Conservation (phyloP, 2,888 invertebrate genomes). For the Drosophila cracens region DNA sequence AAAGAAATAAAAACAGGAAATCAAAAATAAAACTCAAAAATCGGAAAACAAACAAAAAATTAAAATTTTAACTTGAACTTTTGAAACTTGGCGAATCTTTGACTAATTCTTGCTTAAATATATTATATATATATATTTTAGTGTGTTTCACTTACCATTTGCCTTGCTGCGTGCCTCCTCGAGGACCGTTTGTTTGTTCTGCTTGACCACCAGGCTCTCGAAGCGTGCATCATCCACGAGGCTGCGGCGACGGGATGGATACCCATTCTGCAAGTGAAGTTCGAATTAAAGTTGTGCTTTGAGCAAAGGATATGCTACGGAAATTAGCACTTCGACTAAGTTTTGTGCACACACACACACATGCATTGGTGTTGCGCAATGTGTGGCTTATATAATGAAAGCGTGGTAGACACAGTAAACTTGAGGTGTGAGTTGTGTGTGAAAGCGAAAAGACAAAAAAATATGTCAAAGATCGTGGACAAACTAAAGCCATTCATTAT, state of each 20-base stretch:
- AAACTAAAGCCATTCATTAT: slow-evolving; percentile 9
- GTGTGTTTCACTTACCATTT: slow-evolving; percentile 88
- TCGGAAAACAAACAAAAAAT: slow-evolving; percentile 29
- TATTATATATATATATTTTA: background rate
- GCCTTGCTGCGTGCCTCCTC: slow-evolving; percentile 95
- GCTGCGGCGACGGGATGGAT: slow-evolving; percentile 97
- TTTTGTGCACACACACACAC: background rate
- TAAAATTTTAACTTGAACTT: background rate
- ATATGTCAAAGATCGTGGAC: slow-evolving; percentile 6
- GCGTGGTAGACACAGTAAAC: background rate
- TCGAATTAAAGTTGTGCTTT: slow-evolving; percentile 17
- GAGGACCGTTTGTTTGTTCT: slow-evolving; percentile 96
- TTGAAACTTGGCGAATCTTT: background rate
- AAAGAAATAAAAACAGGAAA: slow-evolving; percentile 3
- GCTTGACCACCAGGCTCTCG: slow-evolving; percentile 97
- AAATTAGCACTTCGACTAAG: slow-evolving; percentile 48
- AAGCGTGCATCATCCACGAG: slow-evolving; percentile 99
- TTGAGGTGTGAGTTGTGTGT: background rate
- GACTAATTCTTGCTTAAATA: background rate
- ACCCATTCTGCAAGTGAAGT: slow-evolving; percentile 92
- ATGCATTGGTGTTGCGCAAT: background rate
- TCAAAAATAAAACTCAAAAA: slow-evolving; percentile 26
- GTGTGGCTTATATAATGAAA: background rate
- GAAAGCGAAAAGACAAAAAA: slow-evolving; percentile 5
- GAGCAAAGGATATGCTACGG: slow-evolving; percentile 64